Evolutionary conservation across 2,113 vertebrate species (phyloP).

Genomic region (Protobothrops flavoviridis): DNA sequence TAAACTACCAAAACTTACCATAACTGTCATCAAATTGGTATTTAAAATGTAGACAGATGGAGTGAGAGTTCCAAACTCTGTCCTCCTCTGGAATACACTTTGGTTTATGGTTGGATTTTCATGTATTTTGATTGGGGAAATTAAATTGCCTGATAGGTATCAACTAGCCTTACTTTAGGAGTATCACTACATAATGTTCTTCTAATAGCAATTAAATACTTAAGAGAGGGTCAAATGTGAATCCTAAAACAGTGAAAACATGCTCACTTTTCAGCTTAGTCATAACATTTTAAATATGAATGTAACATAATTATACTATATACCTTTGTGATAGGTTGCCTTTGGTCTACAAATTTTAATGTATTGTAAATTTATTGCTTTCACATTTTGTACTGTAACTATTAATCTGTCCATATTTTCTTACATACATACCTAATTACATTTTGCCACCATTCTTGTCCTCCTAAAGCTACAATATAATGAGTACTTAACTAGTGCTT

Average conservation of each 20-base stretch:
- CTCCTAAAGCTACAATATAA: neutral
- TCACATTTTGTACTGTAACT: neutral
- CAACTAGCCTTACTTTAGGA: neutral
- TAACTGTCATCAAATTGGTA: neutral
- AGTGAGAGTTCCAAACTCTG: neutral
- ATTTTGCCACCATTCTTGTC: slow-evolving; percentile 13
- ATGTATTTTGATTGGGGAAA: neutral
- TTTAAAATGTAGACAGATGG: neutral
- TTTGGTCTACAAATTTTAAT: neutral
- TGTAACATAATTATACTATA: neutral
- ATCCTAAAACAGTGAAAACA: neutral
- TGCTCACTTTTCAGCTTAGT: neutral
- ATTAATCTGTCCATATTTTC: slow-evolving; percentile 30
- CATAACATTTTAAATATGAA: neutral
- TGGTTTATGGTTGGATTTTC: neutral
- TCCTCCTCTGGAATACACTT: neutral
- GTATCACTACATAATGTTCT: neutral
- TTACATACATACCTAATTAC: slow-evolving; percentile 12
- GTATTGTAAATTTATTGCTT: neutral
- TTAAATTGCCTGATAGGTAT: neutral
- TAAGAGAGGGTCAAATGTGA: neutral
- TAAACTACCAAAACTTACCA: neutral
- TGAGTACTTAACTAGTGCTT: slow-evolving; percentile 36
- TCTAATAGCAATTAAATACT: neutral
- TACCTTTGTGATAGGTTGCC: neutral